Conservation (phyloP, 53 echinoderm and acorn worm genomes). For the Patiria pectinifera region DNA sequence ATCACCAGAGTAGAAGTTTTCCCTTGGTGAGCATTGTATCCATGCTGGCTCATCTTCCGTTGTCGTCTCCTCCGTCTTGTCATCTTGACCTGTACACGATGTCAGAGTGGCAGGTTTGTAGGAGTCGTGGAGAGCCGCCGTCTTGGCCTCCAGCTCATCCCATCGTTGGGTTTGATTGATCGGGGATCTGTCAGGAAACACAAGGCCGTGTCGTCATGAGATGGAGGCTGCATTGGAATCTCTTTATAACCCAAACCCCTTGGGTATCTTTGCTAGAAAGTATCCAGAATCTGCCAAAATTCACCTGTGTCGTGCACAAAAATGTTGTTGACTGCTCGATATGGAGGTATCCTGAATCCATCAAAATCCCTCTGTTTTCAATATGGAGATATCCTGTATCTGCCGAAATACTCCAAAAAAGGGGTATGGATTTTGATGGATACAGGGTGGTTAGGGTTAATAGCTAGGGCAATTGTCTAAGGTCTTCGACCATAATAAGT, state of each 20-base stretch:
- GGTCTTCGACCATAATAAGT: too few relatives aligned
- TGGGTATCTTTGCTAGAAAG: too few relatives aligned
- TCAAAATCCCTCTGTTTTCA: too few relatives aligned
- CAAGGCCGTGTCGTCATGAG: not conserved
- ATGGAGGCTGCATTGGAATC: not conserved
- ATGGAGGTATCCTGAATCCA: too few relatives aligned
- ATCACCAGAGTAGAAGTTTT: conserved; percentile 82
- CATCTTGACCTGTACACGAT: not conserved
- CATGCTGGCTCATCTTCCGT: conserved; percentile 68
- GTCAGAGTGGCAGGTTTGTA: conserved; percentile 33
- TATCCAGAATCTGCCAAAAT: too few relatives aligned
- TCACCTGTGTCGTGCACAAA: too few relatives aligned
- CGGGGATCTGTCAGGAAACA: conserved; percentile 16
- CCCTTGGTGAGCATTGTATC: conserved; percentile 91
- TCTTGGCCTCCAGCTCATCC: conserved; percentile 53
- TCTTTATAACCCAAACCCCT: not conserved
- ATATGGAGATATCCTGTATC: too few relatives aligned
- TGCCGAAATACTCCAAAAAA: too few relatives aligned
- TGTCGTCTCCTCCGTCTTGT: conserved; percentile 39
- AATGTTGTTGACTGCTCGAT: too few relatives aligned
- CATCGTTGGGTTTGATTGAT: conserved; percentile 39
- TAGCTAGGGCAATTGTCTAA: too few relatives aligned
- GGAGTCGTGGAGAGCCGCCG: conserved; percentile 36
- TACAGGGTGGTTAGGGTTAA: too few relatives aligned
- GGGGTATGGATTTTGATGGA: too few relatives aligned